Percentiles rank a stretch among this genome's conserved stretches.
Evolutionary conservation across 2,888 invertebrate genomes (phyloP).

Genomic region (Tipula vernalis): DNA sequence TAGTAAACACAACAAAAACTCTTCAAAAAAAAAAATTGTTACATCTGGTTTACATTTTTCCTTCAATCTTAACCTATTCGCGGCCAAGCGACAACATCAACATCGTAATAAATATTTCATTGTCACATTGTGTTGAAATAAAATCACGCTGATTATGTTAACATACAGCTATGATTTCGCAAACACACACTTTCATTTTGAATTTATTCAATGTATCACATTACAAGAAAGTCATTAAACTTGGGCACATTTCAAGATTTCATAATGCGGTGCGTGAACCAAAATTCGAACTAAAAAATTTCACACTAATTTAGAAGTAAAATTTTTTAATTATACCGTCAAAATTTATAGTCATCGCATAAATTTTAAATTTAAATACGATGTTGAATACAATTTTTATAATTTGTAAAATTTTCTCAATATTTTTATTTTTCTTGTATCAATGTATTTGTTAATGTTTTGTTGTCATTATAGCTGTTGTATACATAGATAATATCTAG

Average conservation of each 20-base stretch:
- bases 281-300: not conserved
- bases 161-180: not conserved
- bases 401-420: not conserved
- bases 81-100: not conserved
- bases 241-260: not conserved
- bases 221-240: not conserved
- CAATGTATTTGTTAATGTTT: not conserved
- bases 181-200: not conserved
- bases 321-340: not conserved
- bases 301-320: not conserved
- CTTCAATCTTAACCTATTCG: not conserved
- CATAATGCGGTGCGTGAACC: not conserved
- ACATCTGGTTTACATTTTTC: not conserved
- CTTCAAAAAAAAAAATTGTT: not conserved
- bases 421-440: not conserved
- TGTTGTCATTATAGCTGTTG: not conserved
- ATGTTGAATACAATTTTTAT: no score
- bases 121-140: not conserved
- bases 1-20: not conserved
- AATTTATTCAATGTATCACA: not conserved
- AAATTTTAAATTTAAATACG: not conserved
- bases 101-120: not conserved
- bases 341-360: not conserved
- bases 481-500: not conserved
- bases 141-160: not conserved